Evolutionary conservation across 2,797 vertebrate genomes (phyloP).

Genomic region (Chromobotia macracanthus): DNA sequence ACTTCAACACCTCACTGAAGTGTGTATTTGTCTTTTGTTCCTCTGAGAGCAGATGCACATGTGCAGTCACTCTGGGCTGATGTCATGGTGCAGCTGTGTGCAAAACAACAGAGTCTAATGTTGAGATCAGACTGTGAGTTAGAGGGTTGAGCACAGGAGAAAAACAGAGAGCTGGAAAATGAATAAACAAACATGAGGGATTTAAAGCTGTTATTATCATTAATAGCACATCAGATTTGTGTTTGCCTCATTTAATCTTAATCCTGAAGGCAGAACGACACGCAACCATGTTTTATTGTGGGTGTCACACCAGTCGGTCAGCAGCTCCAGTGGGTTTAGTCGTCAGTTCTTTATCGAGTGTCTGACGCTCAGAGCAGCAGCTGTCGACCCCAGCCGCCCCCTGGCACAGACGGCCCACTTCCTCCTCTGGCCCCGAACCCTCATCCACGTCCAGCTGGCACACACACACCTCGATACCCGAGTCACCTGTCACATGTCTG

Average conservation of each 20-base stretch:
- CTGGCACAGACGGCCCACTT: conserved; percentile 73
- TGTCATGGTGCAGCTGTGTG: conserved; percentile 70
- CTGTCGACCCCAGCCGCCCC: conserved; percentile 61
- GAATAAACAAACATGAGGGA: too few relatives aligned
- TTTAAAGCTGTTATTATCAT: too few relatives aligned
- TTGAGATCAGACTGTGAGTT: too few relatives aligned
- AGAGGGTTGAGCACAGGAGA: too few relatives aligned
- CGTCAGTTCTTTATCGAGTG: conserved; percentile 63
- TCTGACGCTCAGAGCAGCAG: conserved; percentile 68
- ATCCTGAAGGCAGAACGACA: too few relatives aligned
- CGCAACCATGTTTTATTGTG: background rate
- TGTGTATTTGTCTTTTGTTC: conserved; percentile 24
- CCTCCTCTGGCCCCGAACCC: conserved; percentile 65
- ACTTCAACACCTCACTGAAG: too few relatives aligned
- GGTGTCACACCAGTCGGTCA: conserved; percentile 77
- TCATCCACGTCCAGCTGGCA: conserved; percentile 76
- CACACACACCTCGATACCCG: conserved; percentile 83
- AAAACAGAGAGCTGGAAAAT: too few relatives aligned
- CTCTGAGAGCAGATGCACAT: conserved; percentile 45
- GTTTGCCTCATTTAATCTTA: too few relatives aligned
- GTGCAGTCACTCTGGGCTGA: conserved; percentile 64
- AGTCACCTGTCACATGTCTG: conserved; percentile 83
- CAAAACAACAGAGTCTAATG: too few relatives aligned
- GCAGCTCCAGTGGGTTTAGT: conserved; percentile 68
- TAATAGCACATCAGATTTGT: too few relatives aligned